phyloP scores from a whole-genome alignment of 1,140 invertebrate genomes.

The Globodera rostochiensis region DNA sequence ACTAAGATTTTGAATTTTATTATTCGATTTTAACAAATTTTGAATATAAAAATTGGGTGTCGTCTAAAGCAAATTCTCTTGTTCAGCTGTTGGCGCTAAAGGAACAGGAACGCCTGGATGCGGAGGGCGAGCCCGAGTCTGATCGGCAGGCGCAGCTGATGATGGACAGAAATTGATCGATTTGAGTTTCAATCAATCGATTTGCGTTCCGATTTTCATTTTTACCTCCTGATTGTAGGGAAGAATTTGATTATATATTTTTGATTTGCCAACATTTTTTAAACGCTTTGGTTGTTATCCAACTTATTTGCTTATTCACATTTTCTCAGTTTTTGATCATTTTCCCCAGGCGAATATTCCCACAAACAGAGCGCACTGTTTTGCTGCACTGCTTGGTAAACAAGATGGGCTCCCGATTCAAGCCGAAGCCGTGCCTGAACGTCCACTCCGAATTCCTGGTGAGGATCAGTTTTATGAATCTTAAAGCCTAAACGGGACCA shows the following conservation, averaged over 20 bases:
- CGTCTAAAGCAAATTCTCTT: background rate
- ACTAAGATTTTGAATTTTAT: too few relatives aligned
- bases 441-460: conserved; percentile 9
- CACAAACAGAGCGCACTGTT: too few relatives aligned
- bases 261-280: background rate
- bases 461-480: background rate
- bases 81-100: background rate
- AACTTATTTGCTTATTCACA: background rate
- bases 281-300: background rate
- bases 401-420: background rate
- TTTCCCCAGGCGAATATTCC: too few relatives aligned
- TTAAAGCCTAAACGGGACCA: too few relatives aligned
- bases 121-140: background rate
- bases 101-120: background rate
- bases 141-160: background rate
- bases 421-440: background rate
- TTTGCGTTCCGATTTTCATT: background rate
- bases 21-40: background rate
- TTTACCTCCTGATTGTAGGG: background rate
- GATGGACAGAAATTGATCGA: conserved; percentile 1
- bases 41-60: background rate
- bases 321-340: too few relatives aligned
- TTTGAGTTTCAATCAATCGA: background rate
- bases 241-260: background rate
- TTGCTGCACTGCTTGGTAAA: background rate